phyloP scores from a whole-genome alignment of 2,797 vertebrate species.

The Channallabes apus region DNA sequence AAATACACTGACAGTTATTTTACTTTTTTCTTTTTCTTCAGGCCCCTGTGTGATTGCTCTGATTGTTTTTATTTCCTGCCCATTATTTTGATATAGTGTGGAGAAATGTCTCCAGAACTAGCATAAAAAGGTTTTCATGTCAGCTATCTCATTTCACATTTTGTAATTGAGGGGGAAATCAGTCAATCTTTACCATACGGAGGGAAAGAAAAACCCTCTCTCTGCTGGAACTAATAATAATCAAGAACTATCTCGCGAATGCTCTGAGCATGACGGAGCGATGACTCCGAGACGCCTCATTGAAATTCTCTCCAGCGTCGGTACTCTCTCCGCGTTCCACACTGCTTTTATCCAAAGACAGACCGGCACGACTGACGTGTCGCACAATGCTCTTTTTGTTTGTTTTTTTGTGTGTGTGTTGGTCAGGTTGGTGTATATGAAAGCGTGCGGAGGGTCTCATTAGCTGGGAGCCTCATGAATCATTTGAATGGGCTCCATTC shows the following conservation, averaged over 20 bases:
- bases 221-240: not conserved
- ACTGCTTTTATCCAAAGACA: not conserved
- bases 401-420: slow-evolving; percentile 36
- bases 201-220: not conserved
- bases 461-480: slow-evolving; percentile 39
- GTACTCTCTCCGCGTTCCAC: not conserved
- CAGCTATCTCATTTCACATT: not conserved
- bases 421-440: slow-evolving; percentile 59
- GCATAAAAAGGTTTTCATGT: not conserved
- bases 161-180: not conserved
- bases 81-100: not conserved
- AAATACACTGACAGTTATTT: not conserved
- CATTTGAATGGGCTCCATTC: slow-evolving; percentile 45
- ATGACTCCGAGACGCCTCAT: slow-evolving; percentile 9
- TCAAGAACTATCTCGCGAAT: not conserved
- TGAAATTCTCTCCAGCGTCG: not conserved
- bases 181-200: not conserved
- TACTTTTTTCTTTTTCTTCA: not conserved
- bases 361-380: slow-evolving; percentile 59
- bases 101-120: slow-evolving; percentile 10
- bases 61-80: not conserved
- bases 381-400: slow-evolving; percentile 60
- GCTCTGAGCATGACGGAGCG: not conserved
- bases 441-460: slow-evolving; percentile 59
- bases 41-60: not conserved